A percentile compares a stretch with the other conserved stretches of the same genome.
Conservation (phyloP, 2,888 invertebrate species). For the Polylopha cassiicola region DNA sequence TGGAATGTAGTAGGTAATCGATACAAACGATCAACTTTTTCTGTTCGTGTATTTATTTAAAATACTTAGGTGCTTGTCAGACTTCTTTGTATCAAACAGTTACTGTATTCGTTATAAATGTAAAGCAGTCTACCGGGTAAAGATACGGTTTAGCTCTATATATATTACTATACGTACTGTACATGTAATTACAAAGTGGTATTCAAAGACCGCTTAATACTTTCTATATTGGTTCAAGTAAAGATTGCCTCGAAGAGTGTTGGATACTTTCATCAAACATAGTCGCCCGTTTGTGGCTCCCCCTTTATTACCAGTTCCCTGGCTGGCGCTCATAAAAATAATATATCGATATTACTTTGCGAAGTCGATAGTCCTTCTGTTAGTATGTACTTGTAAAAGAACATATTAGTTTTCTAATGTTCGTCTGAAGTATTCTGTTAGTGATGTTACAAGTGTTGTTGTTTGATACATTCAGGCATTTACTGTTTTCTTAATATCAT, state of each 20-base stretch:
- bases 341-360: conserved; percentile 42
- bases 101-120: too few relatives aligned
- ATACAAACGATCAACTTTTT: too few relatives aligned
- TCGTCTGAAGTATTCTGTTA: conserved; percentile 16
- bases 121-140: too few relatives aligned
- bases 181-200: too few relatives aligned
- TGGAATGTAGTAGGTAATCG: too few relatives aligned
- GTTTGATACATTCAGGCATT: conserved; percentile 10
- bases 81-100: too few relatives aligned
- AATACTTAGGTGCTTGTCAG: too few relatives aligned
- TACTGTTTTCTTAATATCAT: conserved; percentile 19
- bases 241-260: too few relatives aligned
- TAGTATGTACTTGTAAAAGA: conserved; percentile 23
- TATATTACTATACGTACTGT: too few relatives aligned
- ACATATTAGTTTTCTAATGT: conserved; percentile 33
- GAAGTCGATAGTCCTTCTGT: conserved; percentile 30
- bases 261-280: conserved; percentile 10
- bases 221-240: conserved; percentile 1
- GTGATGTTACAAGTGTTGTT: conserved; percentile 13
- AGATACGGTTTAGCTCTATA: too few relatives aligned
- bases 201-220: too few relatives aligned
- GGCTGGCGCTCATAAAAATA: conserved; percentile 50
- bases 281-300: conserved; percentile 11
- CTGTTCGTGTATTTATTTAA: too few relatives aligned
- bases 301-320: conserved; percentile 32